Percentiles rank a stretch among this genome's conserved stretches.
Conservation (phyloP, 2,888 invertebrate species). For the Uloborus plumipes region DNA sequence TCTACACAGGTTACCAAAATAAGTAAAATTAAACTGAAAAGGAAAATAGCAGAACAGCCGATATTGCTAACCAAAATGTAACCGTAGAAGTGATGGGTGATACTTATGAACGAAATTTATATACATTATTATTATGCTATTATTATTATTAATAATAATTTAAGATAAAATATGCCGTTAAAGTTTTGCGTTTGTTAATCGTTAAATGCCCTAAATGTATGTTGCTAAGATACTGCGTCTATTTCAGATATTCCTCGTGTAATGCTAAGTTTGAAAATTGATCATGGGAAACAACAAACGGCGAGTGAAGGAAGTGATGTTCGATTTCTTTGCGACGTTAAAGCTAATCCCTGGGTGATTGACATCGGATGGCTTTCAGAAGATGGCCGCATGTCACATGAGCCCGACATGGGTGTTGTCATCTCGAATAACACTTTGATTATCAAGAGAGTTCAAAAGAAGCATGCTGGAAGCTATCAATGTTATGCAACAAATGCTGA, state of each 20-base stretch:
- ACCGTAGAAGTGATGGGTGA: too few relatives aligned
- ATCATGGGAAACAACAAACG: slow-evolving; percentile 54
- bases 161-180: too few relatives aligned
- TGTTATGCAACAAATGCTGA: slow-evolving; percentile 64
- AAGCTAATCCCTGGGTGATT: slow-evolving; percentile 69
- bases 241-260: slow-evolving; percentile 52
- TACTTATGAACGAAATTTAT: too few relatives aligned
- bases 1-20: too few relatives aligned
- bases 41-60: too few relatives aligned
- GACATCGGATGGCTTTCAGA: slow-evolving; percentile 60
- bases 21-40: too few relatives aligned
- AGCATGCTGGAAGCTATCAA: slow-evolving; percentile 65
- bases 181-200: too few relatives aligned
- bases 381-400: slow-evolving; percentile 39
- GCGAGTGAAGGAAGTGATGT: slow-evolving; percentile 85
- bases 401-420: slow-evolving; percentile 55
- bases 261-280: slow-evolving; percentile 42
- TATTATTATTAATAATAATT: too few relatives aligned
- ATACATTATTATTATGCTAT: too few relatives aligned
- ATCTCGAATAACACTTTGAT: slow-evolving; percentile 65
- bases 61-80: too few relatives aligned
- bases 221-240: background rate
- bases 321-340: slow-evolving; percentile 92
- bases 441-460: slow-evolving; percentile 63
- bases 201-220: too few relatives aligned